Evolutionary conservation across 2,113 vertebrate genomes (phyloP).

Genomic region (Thinocorus orbignyianus): DNA sequence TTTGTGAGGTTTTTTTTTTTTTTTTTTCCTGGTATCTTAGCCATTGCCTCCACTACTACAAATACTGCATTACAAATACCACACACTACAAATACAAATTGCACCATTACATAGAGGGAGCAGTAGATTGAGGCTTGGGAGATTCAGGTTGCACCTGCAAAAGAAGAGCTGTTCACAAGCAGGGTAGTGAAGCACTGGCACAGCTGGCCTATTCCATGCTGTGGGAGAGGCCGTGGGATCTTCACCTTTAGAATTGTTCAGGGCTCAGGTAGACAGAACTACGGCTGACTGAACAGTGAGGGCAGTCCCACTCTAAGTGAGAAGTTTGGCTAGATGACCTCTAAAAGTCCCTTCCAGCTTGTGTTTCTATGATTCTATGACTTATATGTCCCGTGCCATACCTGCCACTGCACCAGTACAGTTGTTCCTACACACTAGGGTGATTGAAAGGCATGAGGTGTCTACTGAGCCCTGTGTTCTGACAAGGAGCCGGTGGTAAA

Average conservation of each 20-base stretch:
- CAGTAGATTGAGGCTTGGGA: background rate
- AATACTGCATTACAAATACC: background rate
- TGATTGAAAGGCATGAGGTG: background rate
- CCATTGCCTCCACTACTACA: background rate
- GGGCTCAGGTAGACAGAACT: background rate
- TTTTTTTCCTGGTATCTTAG: background rate
- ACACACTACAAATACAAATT: background rate
- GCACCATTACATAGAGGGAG: background rate
- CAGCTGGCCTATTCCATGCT: background rate
- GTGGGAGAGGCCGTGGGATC: background rate
- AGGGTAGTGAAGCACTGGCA: background rate
- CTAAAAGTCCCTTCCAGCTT: background rate
- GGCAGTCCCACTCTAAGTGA: background rate
- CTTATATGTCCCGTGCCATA: background rate
- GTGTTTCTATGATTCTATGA: background rate
- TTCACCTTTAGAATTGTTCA: background rate
- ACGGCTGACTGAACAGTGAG: accelerated
- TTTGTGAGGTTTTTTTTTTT: too few relatives aligned
- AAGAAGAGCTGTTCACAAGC: background rate
- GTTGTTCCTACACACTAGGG: background rate
- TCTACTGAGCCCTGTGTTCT: background rate
- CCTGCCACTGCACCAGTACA: background rate
- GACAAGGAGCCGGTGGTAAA: background rate
- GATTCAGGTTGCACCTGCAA: background rate
- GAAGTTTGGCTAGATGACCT: background rate